phyloP scores from a whole-genome alignment of 2,113 vertebrate genomes.

The Aramus guarauna region DNA sequence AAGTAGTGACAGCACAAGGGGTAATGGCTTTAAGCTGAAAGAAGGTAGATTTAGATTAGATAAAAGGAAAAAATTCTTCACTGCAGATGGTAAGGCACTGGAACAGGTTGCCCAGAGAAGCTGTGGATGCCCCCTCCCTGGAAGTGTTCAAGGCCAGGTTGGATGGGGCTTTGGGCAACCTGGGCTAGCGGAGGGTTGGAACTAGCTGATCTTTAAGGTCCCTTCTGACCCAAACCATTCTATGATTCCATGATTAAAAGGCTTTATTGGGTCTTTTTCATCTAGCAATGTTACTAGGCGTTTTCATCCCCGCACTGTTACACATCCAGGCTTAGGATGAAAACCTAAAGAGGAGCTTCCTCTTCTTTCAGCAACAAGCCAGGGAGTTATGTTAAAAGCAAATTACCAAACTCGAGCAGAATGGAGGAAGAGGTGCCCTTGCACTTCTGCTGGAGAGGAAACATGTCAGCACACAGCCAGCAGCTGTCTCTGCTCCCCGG shows the following conservation, averaged over 20 bases:
- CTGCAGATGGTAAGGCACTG: too few species aligned
- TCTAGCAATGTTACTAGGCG: not conserved
- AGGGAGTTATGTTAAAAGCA: not conserved
- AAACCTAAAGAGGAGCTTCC: not conserved
- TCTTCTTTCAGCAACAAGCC: not conserved
- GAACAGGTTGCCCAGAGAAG: too few species aligned
- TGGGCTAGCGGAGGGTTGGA: too few species aligned
- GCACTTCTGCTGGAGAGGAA: not conserved
- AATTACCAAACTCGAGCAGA: not conserved
- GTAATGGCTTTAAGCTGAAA: too few species aligned
- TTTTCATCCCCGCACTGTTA: not conserved
- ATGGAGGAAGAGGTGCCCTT: not conserved
- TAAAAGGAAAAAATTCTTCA: too few species aligned
- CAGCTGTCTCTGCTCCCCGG: not conserved
- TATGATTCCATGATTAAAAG: not conserved
- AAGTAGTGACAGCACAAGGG: too few species aligned
- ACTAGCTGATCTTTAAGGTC: too few species aligned
- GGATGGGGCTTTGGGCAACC: too few species aligned
- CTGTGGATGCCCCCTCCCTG: too few species aligned
- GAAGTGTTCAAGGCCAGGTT: too few species aligned
- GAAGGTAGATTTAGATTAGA: too few species aligned
- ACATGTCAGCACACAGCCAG: not conserved
- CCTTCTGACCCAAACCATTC: too few species aligned
- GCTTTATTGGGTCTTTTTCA: not conserved
- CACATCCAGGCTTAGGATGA: not conserved